Conservation (phyloP, 2,113 vertebrate genomes). For the Bubo bubo region DNA sequence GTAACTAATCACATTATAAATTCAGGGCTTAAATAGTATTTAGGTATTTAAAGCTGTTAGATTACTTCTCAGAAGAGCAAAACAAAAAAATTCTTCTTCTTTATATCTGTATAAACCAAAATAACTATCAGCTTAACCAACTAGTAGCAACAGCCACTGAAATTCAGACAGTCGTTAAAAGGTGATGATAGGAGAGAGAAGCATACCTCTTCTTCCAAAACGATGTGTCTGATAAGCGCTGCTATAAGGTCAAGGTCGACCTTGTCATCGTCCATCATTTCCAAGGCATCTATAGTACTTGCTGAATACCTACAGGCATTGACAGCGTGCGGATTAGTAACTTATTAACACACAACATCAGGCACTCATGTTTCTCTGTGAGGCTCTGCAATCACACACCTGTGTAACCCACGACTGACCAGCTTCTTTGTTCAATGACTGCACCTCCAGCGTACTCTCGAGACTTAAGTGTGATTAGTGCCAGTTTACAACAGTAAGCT, state of each 20-base stretch:
- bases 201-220: slow-evolving; percentile 87
- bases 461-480: fast-evolving
- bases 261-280: slow-evolving; percentile 92
- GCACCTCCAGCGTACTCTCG: not conserved
- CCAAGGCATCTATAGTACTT: slow-evolving; percentile 82
- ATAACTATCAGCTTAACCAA: not conserved
- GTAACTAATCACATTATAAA: not conserved
- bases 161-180: not conserved
- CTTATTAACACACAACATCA: not conserved
- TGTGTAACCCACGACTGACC: fast-evolving
- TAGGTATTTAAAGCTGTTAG: not conserved
- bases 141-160: not conserved
- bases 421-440: not conserved
- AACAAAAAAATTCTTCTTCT: not conserved
- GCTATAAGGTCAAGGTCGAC: slow-evolving; percentile 91
- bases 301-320: slow-evolving; percentile 84
- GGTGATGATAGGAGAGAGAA: not conserved
- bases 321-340: not conserved
- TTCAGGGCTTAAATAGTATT: not conserved
- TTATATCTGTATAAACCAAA: not conserved
- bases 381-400: not conserved
- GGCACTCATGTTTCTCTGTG: fast-evolving
- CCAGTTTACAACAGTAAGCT: not conserved
- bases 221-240: slow-evolving; percentile 91
- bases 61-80: not conserved